Evolutionary conservation across 2,888 invertebrate species (phyloP).

Genomic region (Phragmatobia fuliginosa): DNA sequence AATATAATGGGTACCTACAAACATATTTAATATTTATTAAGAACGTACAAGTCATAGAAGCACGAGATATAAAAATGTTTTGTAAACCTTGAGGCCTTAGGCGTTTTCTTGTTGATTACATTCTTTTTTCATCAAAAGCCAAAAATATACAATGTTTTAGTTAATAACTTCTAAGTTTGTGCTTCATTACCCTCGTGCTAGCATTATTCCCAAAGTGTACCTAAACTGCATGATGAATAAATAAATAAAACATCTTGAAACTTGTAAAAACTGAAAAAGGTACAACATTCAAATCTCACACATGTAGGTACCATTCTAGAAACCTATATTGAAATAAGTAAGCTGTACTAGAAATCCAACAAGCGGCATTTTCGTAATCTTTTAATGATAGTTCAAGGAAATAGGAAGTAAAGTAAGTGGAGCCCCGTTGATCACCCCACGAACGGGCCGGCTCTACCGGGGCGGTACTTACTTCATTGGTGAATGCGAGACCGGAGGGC

Average conservation of each 20-base stretch:
- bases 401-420: no score
- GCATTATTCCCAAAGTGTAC: no score
- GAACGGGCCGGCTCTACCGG: no score
- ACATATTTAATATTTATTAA: slow-evolving; percentile 19
- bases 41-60: slow-evolving; percentile 17
- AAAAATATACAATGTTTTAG: slow-evolving; percentile 10
- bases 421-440: no score
- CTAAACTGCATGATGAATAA: no score
- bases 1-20: neutral
- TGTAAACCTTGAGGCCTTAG: slow-evolving; percentile 19
- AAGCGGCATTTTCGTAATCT: neutral
- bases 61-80: slow-evolving; percentile 19
- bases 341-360: no score
- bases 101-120: slow-evolving; percentile 37
- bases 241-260: neutral
- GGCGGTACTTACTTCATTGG: no score
- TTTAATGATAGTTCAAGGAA: neutral
- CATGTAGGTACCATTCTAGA: neutral
- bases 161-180: slow-evolving; percentile 2
- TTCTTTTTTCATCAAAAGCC: slow-evolving; percentile 42
- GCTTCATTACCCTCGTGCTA: neutral
- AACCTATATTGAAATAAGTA: no score
- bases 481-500: no score
- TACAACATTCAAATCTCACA: neutral
- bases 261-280: neutral